Base-by-base conservation (phyloP, 2,888 invertebrate genomes). In the Bombylius major region DNA sequence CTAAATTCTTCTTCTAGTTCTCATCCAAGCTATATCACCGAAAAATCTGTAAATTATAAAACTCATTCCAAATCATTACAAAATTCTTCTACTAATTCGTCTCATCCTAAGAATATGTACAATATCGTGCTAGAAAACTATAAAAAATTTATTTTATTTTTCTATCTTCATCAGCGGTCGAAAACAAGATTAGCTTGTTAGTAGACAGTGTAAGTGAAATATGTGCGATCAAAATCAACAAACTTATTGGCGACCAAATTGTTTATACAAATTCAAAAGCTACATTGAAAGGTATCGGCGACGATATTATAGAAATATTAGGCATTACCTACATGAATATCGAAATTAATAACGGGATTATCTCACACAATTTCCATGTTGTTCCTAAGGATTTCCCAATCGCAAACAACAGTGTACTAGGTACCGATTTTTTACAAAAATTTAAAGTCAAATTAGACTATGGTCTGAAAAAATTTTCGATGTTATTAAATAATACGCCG, bases 111-210 rank as follows among this genome's bases (percentile, higher is more conserved):
- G 1, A 36, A 36, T 1, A 9, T 36, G 1, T 36, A 36, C 4
- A 36, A 36, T 4, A 9, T 36, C 1, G 1, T 4, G 1, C 4
- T 36, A 1, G 4, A 36, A 3, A 36, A 36, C 4, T 3, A 2
- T 1, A 36, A 4, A 36, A 36, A 36, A 36, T 36, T 3, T 36
- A 4, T 1, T 4, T 36, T 4, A 36, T 1, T 36, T 4, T 36
- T 36, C 1, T 1, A 1, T 36, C 1, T 4, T 3, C 2, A 1
- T 36, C 36, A 3, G 9, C 4, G 1, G 1, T 4, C 1, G 4
- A 36, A 8, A 4, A 4, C 1, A 36, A 9, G 1, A 9, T 36
- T 8, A 3, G 1, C 1, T 9, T 36, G 9, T 4, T 36, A 1
- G 36, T 36, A 3, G 36, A 36, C 9, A 1, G 36, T 36, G 6